Conservation (phyloP, 1,140 invertebrate genomes). For the Trypoxylus dichotomus region DNA sequence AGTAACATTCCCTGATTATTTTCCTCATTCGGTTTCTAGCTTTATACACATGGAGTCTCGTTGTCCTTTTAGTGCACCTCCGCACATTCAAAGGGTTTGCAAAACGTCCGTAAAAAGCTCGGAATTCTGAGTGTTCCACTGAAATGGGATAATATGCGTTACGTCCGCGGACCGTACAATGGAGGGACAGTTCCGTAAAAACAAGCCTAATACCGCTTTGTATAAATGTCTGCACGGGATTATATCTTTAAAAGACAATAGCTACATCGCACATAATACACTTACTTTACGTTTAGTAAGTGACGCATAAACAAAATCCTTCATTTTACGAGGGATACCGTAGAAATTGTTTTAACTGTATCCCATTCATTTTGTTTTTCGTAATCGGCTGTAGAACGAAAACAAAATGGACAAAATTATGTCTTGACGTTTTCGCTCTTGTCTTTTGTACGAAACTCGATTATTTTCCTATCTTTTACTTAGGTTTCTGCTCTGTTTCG, state of each 20-base stretch:
- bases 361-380: not conserved
- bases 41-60: conserved; percentile 21
- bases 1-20: not conserved
- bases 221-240: conserved; percentile 21
- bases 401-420: not conserved
- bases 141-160: conserved; percentile 20
- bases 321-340: conserved; percentile 6
- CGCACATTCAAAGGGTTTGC: conserved; percentile 15
- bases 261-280: conserved; percentile 15
- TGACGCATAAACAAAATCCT: conserved; percentile 22
- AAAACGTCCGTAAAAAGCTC: conserved; percentile 15
- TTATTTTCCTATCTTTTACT: no score
- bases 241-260: conserved; percentile 17
- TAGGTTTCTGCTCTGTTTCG: no score
- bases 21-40: conserved; percentile 10
- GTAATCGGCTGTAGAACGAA: not conserved
- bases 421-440: not conserved
- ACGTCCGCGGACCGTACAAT: conserved; percentile 9
- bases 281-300: conserved; percentile 22
- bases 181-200: conserved; percentile 13
- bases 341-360: not conserved
- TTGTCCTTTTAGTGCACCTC: conserved; percentile 22
- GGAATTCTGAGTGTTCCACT: conserved; percentile 8
- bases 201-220: conserved; percentile 15
- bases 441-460: not conserved